These are phyloP conservation scores for Cephus nigrinus DNA, from an alignment of 2,888 invertebrate species.

Conservation along the genomic window DNA sequence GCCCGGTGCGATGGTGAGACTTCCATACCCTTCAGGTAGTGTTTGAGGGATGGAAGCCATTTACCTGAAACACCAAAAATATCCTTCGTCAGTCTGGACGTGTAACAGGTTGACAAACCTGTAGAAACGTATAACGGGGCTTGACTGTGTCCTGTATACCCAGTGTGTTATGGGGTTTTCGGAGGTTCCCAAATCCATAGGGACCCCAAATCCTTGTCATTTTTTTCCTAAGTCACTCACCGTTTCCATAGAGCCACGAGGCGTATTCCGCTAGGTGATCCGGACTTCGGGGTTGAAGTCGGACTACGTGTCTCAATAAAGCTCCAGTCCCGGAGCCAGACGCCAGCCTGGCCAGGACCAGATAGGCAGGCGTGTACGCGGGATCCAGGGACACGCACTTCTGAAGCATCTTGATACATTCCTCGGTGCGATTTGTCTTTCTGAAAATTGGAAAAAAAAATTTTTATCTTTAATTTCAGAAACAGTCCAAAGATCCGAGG, in stretches of 20 bases:
- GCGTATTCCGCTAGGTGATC: slow-evolving; percentile 79
- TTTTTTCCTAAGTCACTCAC: slow-evolving; percentile 61
- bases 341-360: slow-evolving; percentile 74
- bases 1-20: slow-evolving; percentile 69
- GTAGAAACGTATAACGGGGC: no score
- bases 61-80: slow-evolving; percentile 66
- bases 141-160: not conserved
- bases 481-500: not conserved
- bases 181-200: not conserved
- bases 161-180: slow-evolving; percentile 15
- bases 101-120: no score
- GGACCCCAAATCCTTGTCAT: not conserved
- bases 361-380: slow-evolving; percentile 76
- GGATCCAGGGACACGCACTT: slow-evolving; percentile 77
- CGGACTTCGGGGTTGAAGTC: slow-evolving; percentile 76
- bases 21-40: slow-evolving; percentile 71
- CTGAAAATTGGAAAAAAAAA: slow-evolving; percentile 64
- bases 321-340: slow-evolving; percentile 70
- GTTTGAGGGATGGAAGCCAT: slow-evolving; percentile 68
- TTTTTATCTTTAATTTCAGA: not conserved
- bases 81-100: slow-evolving; percentile 11
- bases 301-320: slow-evolving; percentile 73
- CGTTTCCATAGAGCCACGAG: slow-evolving; percentile 76
- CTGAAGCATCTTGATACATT: slow-evolving; percentile 76
- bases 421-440: slow-evolving; percentile 74